These are phyloP conservation scores for Caenorhabditis sp. DNA, from an alignment of 2,888 invertebrate species.

Conservation along the genomic window DNA sequence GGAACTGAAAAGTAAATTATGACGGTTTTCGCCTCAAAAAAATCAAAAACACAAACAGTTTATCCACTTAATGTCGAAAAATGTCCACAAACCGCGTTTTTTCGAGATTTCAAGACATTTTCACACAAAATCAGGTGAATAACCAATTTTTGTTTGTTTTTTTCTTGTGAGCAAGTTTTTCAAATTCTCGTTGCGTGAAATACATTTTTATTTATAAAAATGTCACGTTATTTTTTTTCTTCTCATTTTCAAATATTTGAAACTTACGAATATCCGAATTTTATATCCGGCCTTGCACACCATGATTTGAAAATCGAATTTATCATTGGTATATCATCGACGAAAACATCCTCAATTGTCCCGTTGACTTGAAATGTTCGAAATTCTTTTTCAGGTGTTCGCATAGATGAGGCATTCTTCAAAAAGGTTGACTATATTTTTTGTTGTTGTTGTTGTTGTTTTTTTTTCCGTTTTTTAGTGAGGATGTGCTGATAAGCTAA, in stretches of 20 bases:
- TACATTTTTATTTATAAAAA: no score
- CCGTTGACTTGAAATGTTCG: conserved; percentile 22
- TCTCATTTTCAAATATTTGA: background rate
- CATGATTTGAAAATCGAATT: conserved; percentile 20
- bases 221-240: no score
- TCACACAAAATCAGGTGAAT: no score
- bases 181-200: no score
- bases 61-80: no score
- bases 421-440: background rate
- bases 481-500: no score
- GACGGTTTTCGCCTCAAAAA: background rate
- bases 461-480: background rate
- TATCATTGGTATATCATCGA: conserved; percentile 6
- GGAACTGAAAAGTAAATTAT: background rate
- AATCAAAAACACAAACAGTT: no score
- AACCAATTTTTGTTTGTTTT: no score
- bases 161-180: no score
- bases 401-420: conserved; percentile 8
- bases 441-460: background rate
- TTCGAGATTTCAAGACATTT: no score
- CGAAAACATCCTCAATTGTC: conserved; percentile 26
- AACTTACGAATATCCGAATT: conserved; percentile 32
- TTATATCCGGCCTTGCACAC: conserved; percentile 17
- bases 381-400: conserved; percentile 11
- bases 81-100: no score